Base-by-base conservation (phyloP, 2,888 invertebrate genomes). In the Nezara viridula region DNA sequence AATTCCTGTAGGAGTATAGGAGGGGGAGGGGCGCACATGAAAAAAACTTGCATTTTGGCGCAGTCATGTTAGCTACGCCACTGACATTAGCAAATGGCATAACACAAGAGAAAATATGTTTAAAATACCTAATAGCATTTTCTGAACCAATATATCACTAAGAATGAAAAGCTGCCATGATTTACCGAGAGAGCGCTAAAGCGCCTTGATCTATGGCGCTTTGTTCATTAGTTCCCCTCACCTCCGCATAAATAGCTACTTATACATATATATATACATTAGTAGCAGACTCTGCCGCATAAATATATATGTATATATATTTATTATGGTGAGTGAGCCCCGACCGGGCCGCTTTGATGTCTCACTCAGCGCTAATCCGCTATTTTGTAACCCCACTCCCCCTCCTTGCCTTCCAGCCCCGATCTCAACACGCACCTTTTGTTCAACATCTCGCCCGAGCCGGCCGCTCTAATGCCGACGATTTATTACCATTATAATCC, bases 291-390 rank as follows among this genome's bases (percentile, higher is more conserved):
- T 27, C 12, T 4, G 12, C 32, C 19, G 66, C 37, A 73, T 73
- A 73, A 73, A 55, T 55, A 55, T 55, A 55, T n/a, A 55, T 27
- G 14, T 60, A 60, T 60, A 73, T 73, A 37, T 27, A 60, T 60
- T 37, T 73, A 73, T 73, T 19, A 73, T 32, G 66, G 32, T 37
- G 60, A 16, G 27, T 27, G 60, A 16, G 19, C 32, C 81, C 44
- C 19, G 37, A 2, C 77, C 40, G 60, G 6, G 3, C 40, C n/a
- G 16, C 81, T 81, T 81, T 81, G 81, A 81, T 81, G 81, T 44
- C 81, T 81, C n/a, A 44, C 81, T 81, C 81, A 44, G 44, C n/a
- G 14, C 44, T 81, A 81, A 81, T 81, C 81, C 81, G 44, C 44
- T 81, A 77, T 77, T 77, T 77, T 77, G 40, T 77, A 77, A 73